These are phyloP conservation scores for Butorides virescens DNA, from an alignment of 2,113 vertebrate genomes.

Conservation along the genomic window DNA sequence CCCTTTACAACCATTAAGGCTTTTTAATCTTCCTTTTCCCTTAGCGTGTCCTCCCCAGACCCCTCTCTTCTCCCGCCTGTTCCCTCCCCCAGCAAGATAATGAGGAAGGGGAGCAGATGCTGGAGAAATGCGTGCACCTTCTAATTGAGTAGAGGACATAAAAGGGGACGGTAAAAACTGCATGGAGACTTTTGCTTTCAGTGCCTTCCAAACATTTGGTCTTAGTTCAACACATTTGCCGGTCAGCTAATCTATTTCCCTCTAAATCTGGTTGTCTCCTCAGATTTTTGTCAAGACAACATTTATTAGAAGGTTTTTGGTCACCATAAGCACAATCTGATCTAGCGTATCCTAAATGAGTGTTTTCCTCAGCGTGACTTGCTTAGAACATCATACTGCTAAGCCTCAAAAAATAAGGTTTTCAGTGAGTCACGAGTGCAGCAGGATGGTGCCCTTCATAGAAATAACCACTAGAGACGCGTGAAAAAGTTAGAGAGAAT, in stretches of 20 bases:
- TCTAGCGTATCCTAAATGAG: background rate
- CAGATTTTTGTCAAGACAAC: background rate
- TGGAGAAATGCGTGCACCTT: background rate
- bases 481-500: background rate
- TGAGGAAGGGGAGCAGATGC: background rate
- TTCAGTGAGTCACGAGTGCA: conserved; percentile 18
- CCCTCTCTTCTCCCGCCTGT: background rate
- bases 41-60: background rate
- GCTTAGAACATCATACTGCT: background rate
- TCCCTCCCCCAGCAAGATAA: background rate
- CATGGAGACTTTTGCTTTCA: background rate
- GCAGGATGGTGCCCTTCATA: background rate
- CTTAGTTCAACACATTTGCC: background rate
- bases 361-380: background rate
- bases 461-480: conserved; percentile 19
- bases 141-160: background rate
- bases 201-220: background rate
- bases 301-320: background rate
- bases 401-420: background rate
- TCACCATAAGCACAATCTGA: background rate
- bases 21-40: background rate
- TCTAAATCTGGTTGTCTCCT: background rate
- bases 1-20: background rate
- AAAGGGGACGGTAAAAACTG: background rate
- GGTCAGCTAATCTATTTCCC: background rate